Conservation (phyloP, 2,888 invertebrate genomes). For the Hyposoter dolosus region DNA sequence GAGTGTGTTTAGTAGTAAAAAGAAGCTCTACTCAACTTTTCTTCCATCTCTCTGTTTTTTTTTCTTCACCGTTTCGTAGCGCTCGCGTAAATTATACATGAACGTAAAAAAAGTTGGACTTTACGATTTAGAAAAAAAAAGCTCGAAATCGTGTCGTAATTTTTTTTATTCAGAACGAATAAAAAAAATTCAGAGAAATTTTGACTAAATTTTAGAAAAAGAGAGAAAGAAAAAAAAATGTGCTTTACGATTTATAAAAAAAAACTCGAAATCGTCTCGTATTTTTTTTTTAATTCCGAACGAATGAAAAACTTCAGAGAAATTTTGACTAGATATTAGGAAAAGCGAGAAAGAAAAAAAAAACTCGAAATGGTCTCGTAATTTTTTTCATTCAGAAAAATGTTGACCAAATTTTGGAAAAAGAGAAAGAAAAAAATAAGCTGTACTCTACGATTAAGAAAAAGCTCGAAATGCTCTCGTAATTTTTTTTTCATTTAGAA, state of each 20-base stretch:
- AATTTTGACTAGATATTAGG: no score
- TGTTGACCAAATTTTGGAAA: no score
- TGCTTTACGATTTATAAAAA: background rate
- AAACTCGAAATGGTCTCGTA: no score
- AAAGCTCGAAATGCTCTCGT: no score
- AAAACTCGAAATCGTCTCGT: no score
- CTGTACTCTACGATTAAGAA: no score
- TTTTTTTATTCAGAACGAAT: background rate
- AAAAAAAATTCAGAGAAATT: background rate
- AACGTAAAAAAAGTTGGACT: background rate
- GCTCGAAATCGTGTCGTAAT: background rate
- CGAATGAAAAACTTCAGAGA: no score
- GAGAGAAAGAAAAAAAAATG: background rate
- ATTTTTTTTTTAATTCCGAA: no score
- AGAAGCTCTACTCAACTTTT: conserved; percentile 1
- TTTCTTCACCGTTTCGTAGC: background rate
- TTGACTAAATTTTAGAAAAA: background rate
- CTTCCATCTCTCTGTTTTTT: background rate
- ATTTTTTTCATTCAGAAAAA: no score
- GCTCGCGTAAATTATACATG: background rate
- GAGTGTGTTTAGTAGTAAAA: conserved; percentile 16
- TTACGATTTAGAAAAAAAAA: background rate
- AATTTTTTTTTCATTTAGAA: no score
- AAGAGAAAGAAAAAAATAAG: background rate
- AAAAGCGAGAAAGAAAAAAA: no score